phyloP scores from a whole-genome alignment of 2,888 invertebrate species.

The Muschampia plurimacula region DNA sequence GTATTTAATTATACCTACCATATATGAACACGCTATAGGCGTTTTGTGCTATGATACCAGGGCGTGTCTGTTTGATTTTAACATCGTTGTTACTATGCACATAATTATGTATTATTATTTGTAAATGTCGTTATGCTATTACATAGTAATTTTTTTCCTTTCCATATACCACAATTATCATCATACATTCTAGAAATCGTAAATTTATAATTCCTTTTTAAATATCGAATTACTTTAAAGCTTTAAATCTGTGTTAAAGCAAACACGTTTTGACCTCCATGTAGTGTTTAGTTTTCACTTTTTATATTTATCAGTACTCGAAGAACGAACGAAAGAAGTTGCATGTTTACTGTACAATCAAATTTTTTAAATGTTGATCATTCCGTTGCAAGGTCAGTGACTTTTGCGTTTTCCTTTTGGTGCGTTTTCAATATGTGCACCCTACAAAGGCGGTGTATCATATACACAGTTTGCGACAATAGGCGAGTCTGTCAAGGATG shows the following conservation, averaged over 20 bases:
- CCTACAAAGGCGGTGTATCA: conserved; percentile 58
- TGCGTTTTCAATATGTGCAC: conserved; percentile 63
- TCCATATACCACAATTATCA: not conserved
- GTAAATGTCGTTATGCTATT: conserved; percentile 51
- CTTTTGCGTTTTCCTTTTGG: conserved; percentile 56
- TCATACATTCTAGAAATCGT: not conserved
- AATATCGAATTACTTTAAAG: not conserved
- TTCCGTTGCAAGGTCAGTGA: conserved; percentile 58
- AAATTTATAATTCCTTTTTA: not conserved
- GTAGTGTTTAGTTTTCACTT: conserved; percentile 10
- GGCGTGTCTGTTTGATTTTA: conserved; percentile 67
- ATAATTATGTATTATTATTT: conserved; percentile 59
- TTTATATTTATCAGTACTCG: conserved; percentile 1
- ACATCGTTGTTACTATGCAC: conserved; percentile 66
- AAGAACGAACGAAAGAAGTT: conserved; percentile 13
- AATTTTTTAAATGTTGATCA: conserved; percentile 39
- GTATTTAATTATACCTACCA: conserved; percentile 39
- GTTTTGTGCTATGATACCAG: conserved; percentile 62
- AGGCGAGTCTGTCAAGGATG: conserved; percentile 59
- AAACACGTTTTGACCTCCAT: conserved; percentile 1
- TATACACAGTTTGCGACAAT: conserved; percentile 58
- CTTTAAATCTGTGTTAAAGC: not conserved
- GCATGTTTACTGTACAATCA: conserved; percentile 20
- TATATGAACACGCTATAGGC: conserved; percentile 47
- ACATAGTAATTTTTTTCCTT: conserved; percentile 55